These are phyloP conservation scores for Sarotherodon lohbergeri DNA, from an alignment of 2,113 vertebrate genomes.

Conservation along the genomic window DNA sequence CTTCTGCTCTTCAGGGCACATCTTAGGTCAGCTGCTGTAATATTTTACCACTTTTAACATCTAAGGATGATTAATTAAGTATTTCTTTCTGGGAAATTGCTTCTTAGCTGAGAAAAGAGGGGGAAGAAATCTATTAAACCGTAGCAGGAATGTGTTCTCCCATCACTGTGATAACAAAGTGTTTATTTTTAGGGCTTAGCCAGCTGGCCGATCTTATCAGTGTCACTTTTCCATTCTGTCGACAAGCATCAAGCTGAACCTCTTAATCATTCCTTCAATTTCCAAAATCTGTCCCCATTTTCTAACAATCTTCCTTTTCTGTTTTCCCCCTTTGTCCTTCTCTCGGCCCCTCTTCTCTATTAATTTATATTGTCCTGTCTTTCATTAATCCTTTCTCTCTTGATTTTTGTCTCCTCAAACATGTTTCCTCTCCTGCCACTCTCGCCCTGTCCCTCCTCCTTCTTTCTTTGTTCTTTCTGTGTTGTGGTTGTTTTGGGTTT, in stretches of 20 bases:
- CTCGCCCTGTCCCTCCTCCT: slow-evolving; percentile 30
- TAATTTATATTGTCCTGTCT: slow-evolving; percentile 25
- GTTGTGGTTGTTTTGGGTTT: slow-evolving; percentile 30
- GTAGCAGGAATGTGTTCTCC: background rate
- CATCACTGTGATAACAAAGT: background rate
- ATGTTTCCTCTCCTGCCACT: background rate
- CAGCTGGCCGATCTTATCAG: slow-evolving; percentile 21
- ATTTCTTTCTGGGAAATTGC: background rate
- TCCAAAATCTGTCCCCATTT: slow-evolving; percentile 56
- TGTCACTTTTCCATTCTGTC: slow-evolving; percentile 21
- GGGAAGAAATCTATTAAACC: background rate
- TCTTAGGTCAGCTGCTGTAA: background rate
- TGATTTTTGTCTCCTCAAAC: background rate
- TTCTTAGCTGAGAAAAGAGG: background rate
- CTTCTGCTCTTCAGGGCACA: background rate
- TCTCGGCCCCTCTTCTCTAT: slow-evolving; percentile 15
- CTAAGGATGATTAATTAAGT: background rate
- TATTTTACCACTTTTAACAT: background rate
- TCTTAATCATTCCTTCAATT: slow-evolving; percentile 32
- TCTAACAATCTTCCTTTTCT: slow-evolving; percentile 63
- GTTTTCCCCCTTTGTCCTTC: slow-evolving; percentile 6
- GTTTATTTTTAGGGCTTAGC: slow-evolving; percentile 32
- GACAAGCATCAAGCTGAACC: slow-evolving; percentile 11
- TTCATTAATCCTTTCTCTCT: slow-evolving; percentile 22
- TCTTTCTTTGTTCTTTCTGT: background rate